Conservation (phyloP, 2,113 vertebrate species). For the Bufo bufo region DNA sequence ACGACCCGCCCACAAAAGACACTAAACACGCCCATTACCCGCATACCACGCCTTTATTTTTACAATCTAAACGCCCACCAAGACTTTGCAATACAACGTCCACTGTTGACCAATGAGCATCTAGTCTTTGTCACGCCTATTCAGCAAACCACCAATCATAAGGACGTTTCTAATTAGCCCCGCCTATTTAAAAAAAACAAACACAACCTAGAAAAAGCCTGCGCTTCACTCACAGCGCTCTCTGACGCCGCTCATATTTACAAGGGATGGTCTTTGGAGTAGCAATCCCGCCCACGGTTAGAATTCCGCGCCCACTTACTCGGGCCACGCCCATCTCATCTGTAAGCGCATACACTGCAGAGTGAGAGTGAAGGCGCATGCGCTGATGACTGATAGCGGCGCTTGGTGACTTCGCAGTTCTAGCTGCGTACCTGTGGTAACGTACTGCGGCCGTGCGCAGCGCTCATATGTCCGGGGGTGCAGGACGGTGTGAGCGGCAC, state of each 20-base stretch:
- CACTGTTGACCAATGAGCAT: background rate
- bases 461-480: background rate
- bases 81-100: background rate
- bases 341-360: constrained; percentile 10
- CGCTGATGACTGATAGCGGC: background rate
- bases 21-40: background rate
- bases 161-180: background rate
- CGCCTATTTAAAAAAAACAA: background rate
- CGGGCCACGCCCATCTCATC: background rate
- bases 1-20: background rate
- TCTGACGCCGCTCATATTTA: background rate
- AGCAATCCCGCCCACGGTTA: background rate
- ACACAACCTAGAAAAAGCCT: background rate
- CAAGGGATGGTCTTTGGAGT: background rate
- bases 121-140: background rate
- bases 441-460: background rate
- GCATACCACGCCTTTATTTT: background rate
- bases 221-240: background rate
- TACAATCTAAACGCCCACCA: background rate
- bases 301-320: background rate
- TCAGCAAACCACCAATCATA: background rate
- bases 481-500: too few relatives aligned
- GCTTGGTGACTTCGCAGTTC: background rate
- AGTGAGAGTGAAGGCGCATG: background rate
- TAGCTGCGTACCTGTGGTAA: background rate